Conservation (phyloP, 2,113 vertebrate genomes). For the Takifugu flavidus region DNA sequence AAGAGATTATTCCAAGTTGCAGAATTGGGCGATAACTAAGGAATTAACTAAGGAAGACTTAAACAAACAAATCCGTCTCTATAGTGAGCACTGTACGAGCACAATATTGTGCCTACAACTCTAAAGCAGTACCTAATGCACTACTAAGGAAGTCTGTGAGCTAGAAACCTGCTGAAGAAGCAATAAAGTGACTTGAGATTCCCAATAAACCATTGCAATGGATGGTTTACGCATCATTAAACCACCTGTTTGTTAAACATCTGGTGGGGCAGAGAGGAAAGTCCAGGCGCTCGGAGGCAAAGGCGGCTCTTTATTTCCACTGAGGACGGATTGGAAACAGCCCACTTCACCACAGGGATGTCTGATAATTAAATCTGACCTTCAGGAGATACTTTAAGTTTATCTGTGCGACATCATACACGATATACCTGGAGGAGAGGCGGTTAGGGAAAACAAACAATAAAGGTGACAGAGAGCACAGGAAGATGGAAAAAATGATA, state of each 20-base stretch:
- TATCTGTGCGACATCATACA: slow-evolving; percentile 94
- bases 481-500: too few species aligned
- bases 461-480: not conserved
- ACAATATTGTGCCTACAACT: too few species aligned
- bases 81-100: too few species aligned
- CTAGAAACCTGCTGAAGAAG: slow-evolving; percentile 38
- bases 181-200: slow-evolving; percentile 53
- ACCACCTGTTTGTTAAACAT: slow-evolving; percentile 23
- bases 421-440: slow-evolving; percentile 85
- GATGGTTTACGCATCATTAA: not conserved
- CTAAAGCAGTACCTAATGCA: slow-evolving; percentile 23
- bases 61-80: slow-evolving; percentile 7
- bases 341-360: slow-evolving; percentile 86
- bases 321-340: not conserved
- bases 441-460: slow-evolving; percentile 70
- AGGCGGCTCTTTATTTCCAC: slow-evolving; percentile 22
- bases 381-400: slow-evolving; percentile 97
- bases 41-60: not conserved
- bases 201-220: slow-evolving; percentile 30
- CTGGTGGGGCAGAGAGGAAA: slow-evolving; percentile 31
- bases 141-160: slow-evolving; percentile 18
- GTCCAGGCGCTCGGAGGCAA: slow-evolving; percentile 24
- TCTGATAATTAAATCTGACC: slow-evolving; percentile 95
- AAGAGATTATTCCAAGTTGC: not conserved
- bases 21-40: slow-evolving; percentile 17